Evolutionary conservation across 2,113 vertebrate genomes (phyloP), one percentile per base, ranked within the genome.

Genomic region (Mugil cephalus): DNA sequence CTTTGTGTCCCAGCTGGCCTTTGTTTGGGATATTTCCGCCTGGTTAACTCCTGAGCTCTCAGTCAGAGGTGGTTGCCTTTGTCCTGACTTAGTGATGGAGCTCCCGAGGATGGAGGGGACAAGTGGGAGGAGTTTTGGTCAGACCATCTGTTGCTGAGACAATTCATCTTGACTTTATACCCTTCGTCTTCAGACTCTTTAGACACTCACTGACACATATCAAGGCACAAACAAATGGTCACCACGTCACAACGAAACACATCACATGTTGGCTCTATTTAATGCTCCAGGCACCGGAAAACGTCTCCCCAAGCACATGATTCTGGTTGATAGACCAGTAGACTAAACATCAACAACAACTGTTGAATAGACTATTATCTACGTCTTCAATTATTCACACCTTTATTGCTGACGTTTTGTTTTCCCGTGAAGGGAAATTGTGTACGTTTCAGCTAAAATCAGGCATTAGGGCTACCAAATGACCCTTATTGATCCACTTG

Each of bases 101-200:
- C 84, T 79, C 61, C 69, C 82, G 74, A 82, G 68, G 88, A 83
- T 77, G 80, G 79, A 73, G 71, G 74, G 59, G 69, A 65, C 47
- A 40, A 54, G 77, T 81, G 82, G 88, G 87, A 62, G 88, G 71
- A 81, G 84, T 64, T 82, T 80, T 68, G 63, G 60, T 65, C 47
- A 18, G 79, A 78, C 92, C 92, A 93, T 93, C 90, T 94, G 92
- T 92, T 93, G 89, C 75, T 62, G 72, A 86, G 61, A 89, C 85
- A 84, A 83, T 90, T 71, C 69, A 63, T 77, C 58, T 59, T 43
- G 11, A 52, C 77, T 76, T 81, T 46, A 52, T 67, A 70, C 55
- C 80, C 75, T 69, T 42, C 3, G 18, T 75, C 74, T 36, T 82
- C 56, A 67, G 35, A 76, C 59, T 76, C 56, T 74, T 81, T 74